These are phyloP conservation scores for Diprion similis DNA, from an alignment of 1,140 invertebrate species.

Conservation along the genomic window DNA sequence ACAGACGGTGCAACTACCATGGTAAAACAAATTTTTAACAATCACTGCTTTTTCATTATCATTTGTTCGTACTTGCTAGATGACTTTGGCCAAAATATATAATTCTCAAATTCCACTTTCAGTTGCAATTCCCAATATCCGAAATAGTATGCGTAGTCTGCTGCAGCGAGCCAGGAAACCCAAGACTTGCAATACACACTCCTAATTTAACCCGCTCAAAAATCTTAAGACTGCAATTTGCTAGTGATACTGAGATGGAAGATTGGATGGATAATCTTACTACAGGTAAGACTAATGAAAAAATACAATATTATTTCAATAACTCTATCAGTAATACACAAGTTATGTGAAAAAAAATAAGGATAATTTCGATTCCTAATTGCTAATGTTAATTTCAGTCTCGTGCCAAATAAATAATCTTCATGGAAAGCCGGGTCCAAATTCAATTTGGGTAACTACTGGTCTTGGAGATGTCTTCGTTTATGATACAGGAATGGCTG, in stretches of 20 bases:
- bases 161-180: conserved; percentile 78
- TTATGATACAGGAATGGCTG: conserved; percentile 71
- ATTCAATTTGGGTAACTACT: conserved; percentile 81
- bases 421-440: conserved; percentile 70
- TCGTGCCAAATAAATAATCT: conserved; percentile 76
- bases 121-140: conserved; percentile 69
- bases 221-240: conserved; percentile 74
- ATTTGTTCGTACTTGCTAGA: conserved; percentile 11
- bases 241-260: conserved; percentile 81
- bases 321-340: conserved; percentile 12
- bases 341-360: not conserved
- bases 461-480: conserved; percentile 81
- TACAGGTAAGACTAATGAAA: conserved; percentile 60
- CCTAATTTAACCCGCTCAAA: conserved; percentile 64
- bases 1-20: conserved; percentile 76
- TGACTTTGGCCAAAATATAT: not conserved
- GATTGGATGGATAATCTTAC: conserved; percentile 84
- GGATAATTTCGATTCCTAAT: conserved; percentile 9
- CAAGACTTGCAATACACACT: conserved; percentile 75
- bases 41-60: conserved; percentile 37
- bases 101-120: conserved; percentile 37
- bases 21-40: conserved; percentile 56
- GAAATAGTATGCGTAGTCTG: conserved; percentile 78
- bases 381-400: conserved; percentile 51
- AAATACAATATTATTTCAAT: conserved; percentile 20